phyloP scores from a whole-genome alignment of 1,140 invertebrate species.

The Steinernema feltiae region DNA sequence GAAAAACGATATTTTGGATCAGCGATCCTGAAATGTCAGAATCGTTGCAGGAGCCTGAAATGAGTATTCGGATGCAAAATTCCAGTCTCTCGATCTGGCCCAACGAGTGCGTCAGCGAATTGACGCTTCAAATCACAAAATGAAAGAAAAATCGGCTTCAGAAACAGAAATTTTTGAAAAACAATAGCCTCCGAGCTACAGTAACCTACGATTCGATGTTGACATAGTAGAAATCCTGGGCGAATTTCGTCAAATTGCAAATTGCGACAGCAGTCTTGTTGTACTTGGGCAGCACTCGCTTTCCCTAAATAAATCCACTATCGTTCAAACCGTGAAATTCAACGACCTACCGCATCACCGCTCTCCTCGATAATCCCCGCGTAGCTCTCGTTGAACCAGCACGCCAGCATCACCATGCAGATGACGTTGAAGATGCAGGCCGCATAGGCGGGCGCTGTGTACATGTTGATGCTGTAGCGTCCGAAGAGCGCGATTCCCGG shows the following conservation, averaged over 20 bases:
- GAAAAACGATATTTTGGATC: too few species aligned
- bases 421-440: constrained; percentile 50
- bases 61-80: too few species aligned
- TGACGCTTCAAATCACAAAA: too few species aligned
- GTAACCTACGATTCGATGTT: constrained; percentile 21
- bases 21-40: too few species aligned
- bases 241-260: constrained; percentile 42
- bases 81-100: too few species aligned
- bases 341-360: not conserved
- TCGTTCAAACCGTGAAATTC: not conserved
- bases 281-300: not conserved
- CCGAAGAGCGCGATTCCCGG: constrained; percentile 26
- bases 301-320: not conserved
- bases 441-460: constrained; percentile 58
- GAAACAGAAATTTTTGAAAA: too few species aligned
- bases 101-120: too few species aligned
- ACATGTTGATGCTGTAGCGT: constrained; percentile 60
- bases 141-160: too few species aligned
- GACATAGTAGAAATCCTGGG: constrained; percentile 35
- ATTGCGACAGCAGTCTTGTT: constrained; percentile 27
- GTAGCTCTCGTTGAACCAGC: constrained; percentile 38
- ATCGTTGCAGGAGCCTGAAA: too few species aligned
- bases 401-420: constrained; percentile 28
- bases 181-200: too few species aligned
- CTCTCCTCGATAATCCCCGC: constrained; percentile 23